Base-by-base conservation (phyloP, 2,113 vertebrate species). In the Mystacornis crossleyi region DNA sequence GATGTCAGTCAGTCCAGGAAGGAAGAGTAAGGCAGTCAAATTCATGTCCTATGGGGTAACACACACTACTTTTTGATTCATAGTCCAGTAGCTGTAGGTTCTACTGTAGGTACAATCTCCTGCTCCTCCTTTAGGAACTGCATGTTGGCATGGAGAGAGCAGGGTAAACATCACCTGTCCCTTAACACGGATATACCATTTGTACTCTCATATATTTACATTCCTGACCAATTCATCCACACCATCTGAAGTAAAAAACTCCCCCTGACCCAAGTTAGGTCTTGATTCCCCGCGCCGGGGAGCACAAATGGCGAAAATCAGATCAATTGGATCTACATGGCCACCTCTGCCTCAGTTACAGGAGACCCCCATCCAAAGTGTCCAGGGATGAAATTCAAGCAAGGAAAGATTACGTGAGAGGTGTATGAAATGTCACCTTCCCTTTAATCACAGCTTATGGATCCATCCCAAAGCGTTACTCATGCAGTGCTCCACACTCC, bases 391-490 rank as follows among this genome's bases (percentile, higher is more conserved):
- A 83, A 86, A 94, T 43, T 45, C 55, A 60, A 25, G 55, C 53
- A 64, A 90, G 55, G 55, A 42, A 89, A 89, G 71, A 47, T 93
- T 67, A 94, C 54, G 58, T 14, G 51, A 91, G 92, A 93, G 31
- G 24, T 55, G 13, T 73, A 96, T 36, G 43, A 88, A 96, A 86
- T 92, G 92, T 96, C 96, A 96, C 74, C 92, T 96, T 96, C 74
- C 40, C 81, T 70, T 74, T 94, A 96, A 96, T 94, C 82, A 5
- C 81, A 83, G 79, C 80, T 96, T 97, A 96, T 23, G 55, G 82
- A 95, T 90, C 67, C 47, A 31, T 38, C 86, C 55, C 8, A 8
- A 81, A 80, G 71, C 0, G 1, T 89, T 94, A 93, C 92, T 93
- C 92, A 95, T 26, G 14, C 42, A 79, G 54, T 3, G 15, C 66